Percentiles rank a stretch among this genome's conserved stretches.
Evolutionary conservation across 1,140 invertebrate genomes (phyloP).

Genomic region (Gonioctena quinquepunctata): DNA sequence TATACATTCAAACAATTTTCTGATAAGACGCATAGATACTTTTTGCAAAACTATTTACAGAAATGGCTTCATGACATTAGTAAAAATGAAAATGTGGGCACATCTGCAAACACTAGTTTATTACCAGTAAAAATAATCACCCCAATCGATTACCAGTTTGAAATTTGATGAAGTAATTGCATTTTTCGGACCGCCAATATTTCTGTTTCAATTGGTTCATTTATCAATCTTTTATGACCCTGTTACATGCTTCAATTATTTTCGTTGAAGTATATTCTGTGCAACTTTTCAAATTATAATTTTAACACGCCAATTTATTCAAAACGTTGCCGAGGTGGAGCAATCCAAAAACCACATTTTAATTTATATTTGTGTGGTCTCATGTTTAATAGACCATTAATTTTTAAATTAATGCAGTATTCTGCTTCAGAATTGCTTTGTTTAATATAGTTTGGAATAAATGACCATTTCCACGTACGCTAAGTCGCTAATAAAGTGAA

Average conservation of each 20-base stretch:
- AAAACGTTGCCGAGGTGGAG: conserved; percentile 13
- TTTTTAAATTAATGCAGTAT: conserved; percentile 38
- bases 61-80: too few relatives aligned
- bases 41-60: too few relatives aligned
- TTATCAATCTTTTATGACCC: not conserved
- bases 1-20: too few relatives aligned
- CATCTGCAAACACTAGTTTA: too few relatives aligned
- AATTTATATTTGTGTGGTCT: conserved; percentile 29
- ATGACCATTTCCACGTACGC: conserved; percentile 14
- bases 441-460: conserved; percentile 28
- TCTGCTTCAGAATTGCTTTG: conserved; percentile 29
- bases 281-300: conserved; percentile 13
- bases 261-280: not conserved
- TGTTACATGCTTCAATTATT: conserved; percentile 11
- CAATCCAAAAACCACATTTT: conserved; percentile 25
- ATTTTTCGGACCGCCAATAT: not conserved
- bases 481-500: conserved; percentile 32
- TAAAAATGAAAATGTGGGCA: too few relatives aligned
- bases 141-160: not conserved
- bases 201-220: not conserved
- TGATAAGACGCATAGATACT: too few relatives aligned
- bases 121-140: too few relatives aligned
- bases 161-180: not conserved
- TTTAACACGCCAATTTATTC: conserved; percentile 6
- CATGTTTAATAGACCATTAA: conserved; percentile 37